Evolutionary conservation across 1,140 invertebrate genomes (phyloP), one percentile per base, ranked within the genome.

Genomic region (Hydropsyche tenuis): DNA sequence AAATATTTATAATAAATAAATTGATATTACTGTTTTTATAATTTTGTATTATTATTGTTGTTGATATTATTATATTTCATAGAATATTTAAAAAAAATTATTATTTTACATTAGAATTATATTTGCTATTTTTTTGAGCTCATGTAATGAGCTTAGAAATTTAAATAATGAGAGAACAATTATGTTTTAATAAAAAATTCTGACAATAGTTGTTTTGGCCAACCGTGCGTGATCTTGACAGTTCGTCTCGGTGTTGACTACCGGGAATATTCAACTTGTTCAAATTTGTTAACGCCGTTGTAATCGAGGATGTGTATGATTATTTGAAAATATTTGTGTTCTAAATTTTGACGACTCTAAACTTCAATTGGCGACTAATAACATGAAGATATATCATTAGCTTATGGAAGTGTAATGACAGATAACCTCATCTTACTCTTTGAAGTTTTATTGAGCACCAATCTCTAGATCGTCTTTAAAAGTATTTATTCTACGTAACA

Each of bases 261-360:
- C 56, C 56, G 56, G 56, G 56, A 60, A 60, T 23, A 60, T 60
- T 53, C 22, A 25, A 60, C 6, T 60, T 60, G 11, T 23, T 23
- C n/a, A n/a, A 60, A 23, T 60, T 25, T 3, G 18, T 60, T 25
- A 14, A 7, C 3, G 3, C 14, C 11, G 16, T 48, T 16, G 4
- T 6, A 14, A 48, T 48, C 2, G 11, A 48, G 4, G 14, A 48
- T n/a, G 11, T 14, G 45, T 14, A 3, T 7, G 14, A 3, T n/a
- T 48, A 4, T 12, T 48, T 48, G 14, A n/a, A 48, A n/a, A 48
- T 14, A 48, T 14, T 7, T 6, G 14, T 7, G 11, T 48, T 48
- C 16, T 48, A n/a, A 14, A 3, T 14, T 12, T 60, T 60, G 3
- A 2, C 23, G 25, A 22, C 12, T 23, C 9, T 37, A 4, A 4